Conservation (phyloP, 2,113 vertebrate genomes). For the Ivindomyrus marchei region DNA sequence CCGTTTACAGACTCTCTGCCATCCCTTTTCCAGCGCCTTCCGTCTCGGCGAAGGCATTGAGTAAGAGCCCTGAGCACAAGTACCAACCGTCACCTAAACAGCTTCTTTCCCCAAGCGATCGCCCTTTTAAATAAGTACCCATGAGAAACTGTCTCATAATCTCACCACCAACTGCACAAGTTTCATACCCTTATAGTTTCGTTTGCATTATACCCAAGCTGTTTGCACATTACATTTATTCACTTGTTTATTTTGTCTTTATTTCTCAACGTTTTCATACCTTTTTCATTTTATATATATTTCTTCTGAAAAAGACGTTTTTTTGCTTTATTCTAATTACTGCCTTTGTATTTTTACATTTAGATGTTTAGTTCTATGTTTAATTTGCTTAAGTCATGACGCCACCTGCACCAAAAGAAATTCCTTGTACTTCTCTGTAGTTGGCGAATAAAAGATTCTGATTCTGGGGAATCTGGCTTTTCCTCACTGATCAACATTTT, state of each 20-base stretch:
- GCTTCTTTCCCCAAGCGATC: neutral
- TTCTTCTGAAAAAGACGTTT: too few species aligned
- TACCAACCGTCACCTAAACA: neutral
- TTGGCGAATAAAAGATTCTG: too few species aligned
- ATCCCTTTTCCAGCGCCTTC: neutral
- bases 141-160: neutral
- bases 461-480: neutral
- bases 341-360: too few species aligned
- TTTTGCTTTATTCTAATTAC: too few species aligned
- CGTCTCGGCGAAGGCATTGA: neutral
- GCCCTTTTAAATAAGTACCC: neutral
- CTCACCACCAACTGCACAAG: neutral
- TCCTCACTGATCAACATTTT: neutral
- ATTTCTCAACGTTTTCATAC: too few species aligned
- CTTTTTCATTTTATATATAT: too few species aligned
- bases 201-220: neutral
- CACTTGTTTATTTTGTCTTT: neutral
- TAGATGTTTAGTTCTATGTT: too few species aligned
- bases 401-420: too few species aligned
- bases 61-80: neutral
- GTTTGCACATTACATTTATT: neutral
- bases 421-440: too few species aligned
- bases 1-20: neutral
- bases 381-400: too few species aligned
- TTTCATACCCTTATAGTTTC: neutral